Conservation (phyloP, 2,888 invertebrate species). For the Myopa testacea region DNA sequence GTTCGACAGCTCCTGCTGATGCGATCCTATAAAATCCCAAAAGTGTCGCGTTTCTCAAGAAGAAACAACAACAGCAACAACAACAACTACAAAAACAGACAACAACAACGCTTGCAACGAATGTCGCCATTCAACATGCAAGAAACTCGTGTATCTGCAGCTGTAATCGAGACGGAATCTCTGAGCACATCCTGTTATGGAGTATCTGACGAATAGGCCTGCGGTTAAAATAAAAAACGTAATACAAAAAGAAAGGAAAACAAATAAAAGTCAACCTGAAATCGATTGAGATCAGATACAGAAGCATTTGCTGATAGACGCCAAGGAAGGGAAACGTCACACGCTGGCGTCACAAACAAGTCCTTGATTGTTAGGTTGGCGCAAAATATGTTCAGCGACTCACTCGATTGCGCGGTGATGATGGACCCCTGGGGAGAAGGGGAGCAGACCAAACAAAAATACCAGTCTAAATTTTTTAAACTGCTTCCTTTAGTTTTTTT, state of each 20-base stretch:
- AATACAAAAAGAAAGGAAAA: neutral
- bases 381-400: constrained; percentile 14
- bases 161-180: constrained; percentile 30
- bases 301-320: constrained; percentile 7
- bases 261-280: constrained; percentile 1
- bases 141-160: constrained; percentile 7
- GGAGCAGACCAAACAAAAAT: neutral
- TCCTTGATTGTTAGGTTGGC: constrained; percentile 32
- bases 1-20: neutral
- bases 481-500: neutral
- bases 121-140: constrained; percentile 8
- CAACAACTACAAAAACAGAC: constrained; percentile 2
- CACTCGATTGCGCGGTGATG: constrained; percentile 13
- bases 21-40: neutral
- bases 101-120: neutral
- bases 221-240: constrained; percentile 13
- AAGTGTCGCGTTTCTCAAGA: constrained; percentile 25
- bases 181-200: constrained; percentile 19
- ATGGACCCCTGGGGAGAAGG: neutral
- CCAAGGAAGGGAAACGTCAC: neutral
- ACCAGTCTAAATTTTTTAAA: neutral
- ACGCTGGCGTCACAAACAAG: neutral
- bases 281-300: neutral
- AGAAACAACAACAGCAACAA: constrained; percentile 1
- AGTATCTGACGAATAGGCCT: constrained; percentile 35